Percentiles rank a stretch among this genome's conserved stretches.
phyloP scores from a whole-genome alignment of 2,113 vertebrate species.

The Lagopus leucura region DNA sequence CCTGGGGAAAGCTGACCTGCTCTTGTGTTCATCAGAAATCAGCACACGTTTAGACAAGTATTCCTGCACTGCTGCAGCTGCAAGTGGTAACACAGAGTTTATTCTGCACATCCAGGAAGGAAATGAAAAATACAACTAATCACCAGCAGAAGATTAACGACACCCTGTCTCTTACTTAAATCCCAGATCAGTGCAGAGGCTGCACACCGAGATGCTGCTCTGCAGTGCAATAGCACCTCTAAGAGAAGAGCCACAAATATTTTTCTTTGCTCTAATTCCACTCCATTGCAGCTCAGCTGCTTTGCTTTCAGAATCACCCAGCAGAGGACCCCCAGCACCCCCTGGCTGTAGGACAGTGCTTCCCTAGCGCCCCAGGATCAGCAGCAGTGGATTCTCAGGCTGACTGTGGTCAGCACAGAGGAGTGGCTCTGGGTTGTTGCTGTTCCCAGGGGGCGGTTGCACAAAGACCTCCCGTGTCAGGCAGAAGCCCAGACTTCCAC shows the following conservation, averaged over 20 bases:
- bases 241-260: fast-evolving
- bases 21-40: neutral
- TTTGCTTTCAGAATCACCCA: neutral
- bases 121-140: neutral
- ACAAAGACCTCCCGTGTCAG: fast-evolving
- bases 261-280: neutral
- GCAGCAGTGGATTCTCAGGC: neutral
- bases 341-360: neutral
- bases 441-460: fast-evolving
- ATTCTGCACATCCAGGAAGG: neutral
- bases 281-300: fast-evolving
- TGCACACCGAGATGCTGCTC: fast-evolving
- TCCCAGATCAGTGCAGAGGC: neutral
- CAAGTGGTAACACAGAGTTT: neutral
- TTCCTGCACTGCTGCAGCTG: neutral
- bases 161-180: neutral
- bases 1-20: neutral
- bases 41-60: neutral
- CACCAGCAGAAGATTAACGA: neutral
- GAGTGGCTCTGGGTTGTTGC: neutral
- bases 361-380: too few relatives aligned
- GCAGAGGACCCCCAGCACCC: neutral
- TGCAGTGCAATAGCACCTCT: neutral
- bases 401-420: fast-evolving
- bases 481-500: neutral